These are phyloP conservation scores for Cercopithecus mona DNA, from an alignment of 2,113 vertebrate genomes.

Conservation along the genomic window DNA sequence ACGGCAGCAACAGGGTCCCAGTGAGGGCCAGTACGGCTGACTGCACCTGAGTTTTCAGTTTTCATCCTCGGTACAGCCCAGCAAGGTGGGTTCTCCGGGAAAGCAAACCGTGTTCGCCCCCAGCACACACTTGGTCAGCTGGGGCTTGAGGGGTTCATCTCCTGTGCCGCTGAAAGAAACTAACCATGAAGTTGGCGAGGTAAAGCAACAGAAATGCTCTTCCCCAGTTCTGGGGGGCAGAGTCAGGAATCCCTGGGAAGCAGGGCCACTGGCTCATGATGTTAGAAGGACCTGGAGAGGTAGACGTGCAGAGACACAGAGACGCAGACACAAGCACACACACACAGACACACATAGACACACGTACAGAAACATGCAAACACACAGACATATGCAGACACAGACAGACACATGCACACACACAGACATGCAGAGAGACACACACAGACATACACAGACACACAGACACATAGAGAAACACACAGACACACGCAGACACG, in stretches of 20 bases:
- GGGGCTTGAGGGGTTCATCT: neutral
- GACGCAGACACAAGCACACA: no score
- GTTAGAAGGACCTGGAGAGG: neutral
- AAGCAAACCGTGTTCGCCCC: neutral
- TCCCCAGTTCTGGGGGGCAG: neutral
- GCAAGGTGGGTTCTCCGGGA: neutral
- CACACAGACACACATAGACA: neutral
- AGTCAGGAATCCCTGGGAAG: neutral
- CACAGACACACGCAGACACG: neutral
- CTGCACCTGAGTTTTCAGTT: neutral
- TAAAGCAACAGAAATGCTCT: no score
- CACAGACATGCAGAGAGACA: no score
- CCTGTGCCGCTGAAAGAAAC: neutral
- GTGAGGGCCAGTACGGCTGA: neutral
- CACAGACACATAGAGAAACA: no score
- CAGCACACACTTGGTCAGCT: rapidly evolving
- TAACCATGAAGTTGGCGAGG: rapidly evolving
- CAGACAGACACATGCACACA: neutral
- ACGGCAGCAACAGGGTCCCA: neutral
- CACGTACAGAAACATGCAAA: neutral
- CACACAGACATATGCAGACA: neutral
- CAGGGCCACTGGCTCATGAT: neutral
- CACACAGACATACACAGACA: no score
- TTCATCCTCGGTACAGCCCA: neutral
- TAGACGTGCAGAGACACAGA: neutral